phyloP scores from a whole-genome alignment of 2,113 vertebrate species.

The Nematolebias whitei region DNA sequence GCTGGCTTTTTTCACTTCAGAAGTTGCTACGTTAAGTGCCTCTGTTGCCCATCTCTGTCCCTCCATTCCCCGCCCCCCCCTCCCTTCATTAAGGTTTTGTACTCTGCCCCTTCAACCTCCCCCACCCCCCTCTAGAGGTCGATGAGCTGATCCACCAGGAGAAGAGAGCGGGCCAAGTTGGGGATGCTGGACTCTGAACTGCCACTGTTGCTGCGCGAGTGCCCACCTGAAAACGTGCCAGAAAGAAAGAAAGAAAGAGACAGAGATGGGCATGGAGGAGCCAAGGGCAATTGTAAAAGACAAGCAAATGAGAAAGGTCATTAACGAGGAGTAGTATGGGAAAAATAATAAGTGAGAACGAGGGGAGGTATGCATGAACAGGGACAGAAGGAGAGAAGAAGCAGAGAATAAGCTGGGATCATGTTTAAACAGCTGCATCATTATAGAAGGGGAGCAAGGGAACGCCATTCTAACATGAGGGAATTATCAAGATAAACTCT shows the following conservation, averaged over 20 bases:
- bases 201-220: constrained; percentile 99
- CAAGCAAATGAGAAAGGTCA: constrained; percentile 64
- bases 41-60: constrained; percentile 43
- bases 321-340: constrained; percentile 52
- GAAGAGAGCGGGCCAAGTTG: constrained; percentile 98
- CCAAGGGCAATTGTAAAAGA: constrained; percentile 59
- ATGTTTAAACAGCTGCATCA: constrained; percentile 72
- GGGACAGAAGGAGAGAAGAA: constrained; percentile 67
- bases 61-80: constrained; percentile 23
- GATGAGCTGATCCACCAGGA: constrained; percentile 99
- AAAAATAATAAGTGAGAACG: constrained; percentile 52
- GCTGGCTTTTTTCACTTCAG: constrained; percentile 48
- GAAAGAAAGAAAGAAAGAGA: constrained; percentile 72
- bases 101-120: constrained; percentile 73
- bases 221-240: constrained; percentile 94
- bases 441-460: constrained; percentile 53
- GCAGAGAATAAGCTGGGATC: constrained; percentile 75
- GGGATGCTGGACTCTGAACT: constrained; percentile 99
- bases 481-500: constrained; percentile 40
- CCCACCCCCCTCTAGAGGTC: constrained; percentile 92
- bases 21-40: constrained; percentile 69
- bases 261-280: constrained; percentile 63
- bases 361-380: constrained; percentile 48
- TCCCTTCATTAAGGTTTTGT: constrained; percentile 59
- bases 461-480: constrained; percentile 41